Conservation (phyloP, 2,888 invertebrate genomes). For the Orthosia gracilis region DNA sequence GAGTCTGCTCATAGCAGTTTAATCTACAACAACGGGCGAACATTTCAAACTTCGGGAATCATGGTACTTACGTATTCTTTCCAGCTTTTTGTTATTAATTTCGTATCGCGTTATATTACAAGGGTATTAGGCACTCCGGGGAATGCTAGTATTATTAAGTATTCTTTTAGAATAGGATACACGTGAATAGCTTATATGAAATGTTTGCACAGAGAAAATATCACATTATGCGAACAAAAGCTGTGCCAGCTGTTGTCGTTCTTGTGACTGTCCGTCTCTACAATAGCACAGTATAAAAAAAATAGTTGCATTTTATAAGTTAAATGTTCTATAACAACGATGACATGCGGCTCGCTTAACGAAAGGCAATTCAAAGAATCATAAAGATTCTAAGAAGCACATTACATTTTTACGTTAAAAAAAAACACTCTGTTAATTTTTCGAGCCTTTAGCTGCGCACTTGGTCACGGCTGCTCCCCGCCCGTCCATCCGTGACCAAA, state of each 20-base stretch:
- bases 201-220: slow-evolving; percentile 16
- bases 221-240: slow-evolving; percentile 19
- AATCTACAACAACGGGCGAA: slow-evolving; percentile 56
- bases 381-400: slow-evolving; percentile 29
- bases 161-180: slow-evolving; percentile 21
- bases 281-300: slow-evolving; percentile 21
- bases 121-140: slow-evolving; percentile 31
- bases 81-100: slow-evolving; percentile 56
- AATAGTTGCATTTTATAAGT: slow-evolving; percentile 27
- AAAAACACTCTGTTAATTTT: slow-evolving; percentile 15
- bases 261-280: slow-evolving; percentile 4
- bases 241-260: slow-evolving; percentile 35
- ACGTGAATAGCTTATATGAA: slow-evolving; percentile 15
- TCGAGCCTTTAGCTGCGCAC: slow-evolving; percentile 25
- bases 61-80: slow-evolving; percentile 56
- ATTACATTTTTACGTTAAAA: slow-evolving; percentile 25
- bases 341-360: slow-evolving; percentile 14
- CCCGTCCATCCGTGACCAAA: slow-evolving; percentile 31
- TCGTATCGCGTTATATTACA: slow-evolving; percentile 41
- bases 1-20: slow-evolving; percentile 60
- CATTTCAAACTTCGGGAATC: slow-evolving; percentile 50
- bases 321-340: slow-evolving; percentile 17
- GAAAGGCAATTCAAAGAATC: slow-evolving; percentile 12
- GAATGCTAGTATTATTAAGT: slow-evolving; percentile 15
- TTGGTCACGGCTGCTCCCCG: slow-evolving; percentile 33